A percentile compares a stretch with the other conserved stretches of the same genome.
Conservation (phyloP, 2,797 vertebrate species). For the Falco berigora region DNA sequence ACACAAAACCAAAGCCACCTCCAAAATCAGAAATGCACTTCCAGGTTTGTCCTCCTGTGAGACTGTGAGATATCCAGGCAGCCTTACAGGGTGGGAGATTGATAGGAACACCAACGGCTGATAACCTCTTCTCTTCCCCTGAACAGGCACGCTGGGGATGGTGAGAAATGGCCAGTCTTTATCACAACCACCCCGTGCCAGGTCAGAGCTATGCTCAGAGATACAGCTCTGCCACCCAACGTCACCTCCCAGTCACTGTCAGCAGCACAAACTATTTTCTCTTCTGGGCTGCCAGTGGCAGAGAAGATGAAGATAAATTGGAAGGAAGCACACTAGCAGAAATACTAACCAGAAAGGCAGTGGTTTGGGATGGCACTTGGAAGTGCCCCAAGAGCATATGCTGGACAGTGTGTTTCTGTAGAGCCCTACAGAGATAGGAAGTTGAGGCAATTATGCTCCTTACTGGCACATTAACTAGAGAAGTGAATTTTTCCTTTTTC, state of each 20-base stretch:
- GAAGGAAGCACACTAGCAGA: neutral
- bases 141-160: no score
- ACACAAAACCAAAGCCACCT: neutral
- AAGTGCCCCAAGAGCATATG: neutral
- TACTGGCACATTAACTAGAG: neutral
- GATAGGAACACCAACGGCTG: neutral
- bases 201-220: neutral
- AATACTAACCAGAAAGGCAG: neutral
- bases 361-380: conserved; percentile 6
- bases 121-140: neutral
- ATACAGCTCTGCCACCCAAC: neutral
- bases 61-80: fast-evolving
- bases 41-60: neutral
- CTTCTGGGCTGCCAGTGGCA: neutral
- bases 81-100: neutral
- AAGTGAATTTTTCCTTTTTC: neutral
- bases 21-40: neutral
- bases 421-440: neutral
- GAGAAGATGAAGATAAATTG: neutral
- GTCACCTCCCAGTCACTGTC: fast-evolving
- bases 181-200: fast-evolving
- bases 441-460: neutral
- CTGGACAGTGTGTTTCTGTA: neutral
- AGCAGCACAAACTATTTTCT: neutral
- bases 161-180: neutral